Conservation (phyloP, 2,888 invertebrate species). For the Protophormia terraenovae region DNA sequence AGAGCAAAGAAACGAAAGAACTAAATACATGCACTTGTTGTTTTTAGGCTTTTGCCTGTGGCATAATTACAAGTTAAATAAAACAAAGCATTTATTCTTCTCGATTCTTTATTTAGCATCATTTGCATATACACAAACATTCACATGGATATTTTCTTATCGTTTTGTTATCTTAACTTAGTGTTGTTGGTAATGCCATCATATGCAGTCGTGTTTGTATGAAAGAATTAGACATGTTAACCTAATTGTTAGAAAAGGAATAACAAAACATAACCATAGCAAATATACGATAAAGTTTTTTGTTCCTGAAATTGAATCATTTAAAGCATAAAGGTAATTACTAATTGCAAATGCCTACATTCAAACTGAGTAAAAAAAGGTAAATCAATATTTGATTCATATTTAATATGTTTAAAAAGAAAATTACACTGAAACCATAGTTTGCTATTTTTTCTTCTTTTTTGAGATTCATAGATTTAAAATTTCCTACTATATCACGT, state of each 20-base stretch:
- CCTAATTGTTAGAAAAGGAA: neutral
- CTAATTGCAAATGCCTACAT: neutral
- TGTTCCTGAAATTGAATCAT: neutral
- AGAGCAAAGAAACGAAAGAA: neutral
- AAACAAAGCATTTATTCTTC: conserved; percentile 5
- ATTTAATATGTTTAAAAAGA: no score
- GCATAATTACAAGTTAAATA: conserved; percentile 5
- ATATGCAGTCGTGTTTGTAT: neutral
- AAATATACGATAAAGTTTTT: neutral
- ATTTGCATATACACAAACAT: neutral
- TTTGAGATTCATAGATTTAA: no score
- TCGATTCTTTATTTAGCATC: neutral
- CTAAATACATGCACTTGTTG: neutral
- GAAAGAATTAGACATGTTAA: conserved; percentile 21
- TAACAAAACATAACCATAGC: neutral
- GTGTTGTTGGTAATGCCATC: neutral
- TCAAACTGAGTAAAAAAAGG: neutral
- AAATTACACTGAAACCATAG: no score
- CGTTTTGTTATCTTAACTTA: neutral
- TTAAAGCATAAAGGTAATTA: neutral
- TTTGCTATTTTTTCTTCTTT: no score
- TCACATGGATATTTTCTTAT: neutral
- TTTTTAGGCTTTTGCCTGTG: conserved; percentile 11
- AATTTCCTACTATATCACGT: neutral
- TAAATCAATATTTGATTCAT: neutral